A percentile compares a stretch with the other conserved stretches of the same genome.
phyloP scores from a whole-genome alignment of 2,888 invertebrate genomes.

The Pristionchus fissidentatus region DNA sequence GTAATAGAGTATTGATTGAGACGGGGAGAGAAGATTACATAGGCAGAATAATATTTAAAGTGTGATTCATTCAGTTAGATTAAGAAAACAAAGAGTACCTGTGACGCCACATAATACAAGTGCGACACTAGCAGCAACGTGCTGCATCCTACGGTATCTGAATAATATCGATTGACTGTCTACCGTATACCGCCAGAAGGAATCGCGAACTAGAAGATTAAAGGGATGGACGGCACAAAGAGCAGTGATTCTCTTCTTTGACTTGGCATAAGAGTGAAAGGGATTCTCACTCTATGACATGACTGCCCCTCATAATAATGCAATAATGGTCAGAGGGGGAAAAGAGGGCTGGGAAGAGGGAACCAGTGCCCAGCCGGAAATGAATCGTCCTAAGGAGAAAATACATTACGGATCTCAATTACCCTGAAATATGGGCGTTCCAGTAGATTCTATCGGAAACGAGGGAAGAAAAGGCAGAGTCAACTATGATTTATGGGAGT shows the following conservation, averaged over 20 bases:
- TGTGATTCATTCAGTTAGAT: background rate
- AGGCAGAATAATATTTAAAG: background rate
- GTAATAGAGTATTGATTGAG: background rate
- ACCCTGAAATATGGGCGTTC: too few relatives aligned
- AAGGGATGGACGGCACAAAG: background rate
- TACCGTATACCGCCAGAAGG: background rate
- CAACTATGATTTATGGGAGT: background rate
- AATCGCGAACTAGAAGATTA: background rate
- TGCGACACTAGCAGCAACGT: background rate
- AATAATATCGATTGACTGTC: background rate
- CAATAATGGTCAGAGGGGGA: conserved; percentile 17
- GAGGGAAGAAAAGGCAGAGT: background rate
- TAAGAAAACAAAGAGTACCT: background rate
- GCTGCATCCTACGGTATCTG: background rate
- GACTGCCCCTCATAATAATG: too few relatives aligned
- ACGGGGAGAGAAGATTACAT: too few relatives aligned
- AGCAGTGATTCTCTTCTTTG: too few relatives aligned
- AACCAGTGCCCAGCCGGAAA: too few relatives aligned
- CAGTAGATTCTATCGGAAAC: background rate
- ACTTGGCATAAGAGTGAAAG: conserved; percentile 9
- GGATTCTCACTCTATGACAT: too few relatives aligned
- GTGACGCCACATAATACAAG: conserved; percentile 25
- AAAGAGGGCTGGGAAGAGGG: background rate
- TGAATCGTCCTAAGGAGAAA: too few relatives aligned
- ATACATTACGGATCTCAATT: too few relatives aligned